Evolutionary conservation across 2,113 vertebrate genomes (phyloP).

Genomic region (Crocuta crocuta): DNA sequence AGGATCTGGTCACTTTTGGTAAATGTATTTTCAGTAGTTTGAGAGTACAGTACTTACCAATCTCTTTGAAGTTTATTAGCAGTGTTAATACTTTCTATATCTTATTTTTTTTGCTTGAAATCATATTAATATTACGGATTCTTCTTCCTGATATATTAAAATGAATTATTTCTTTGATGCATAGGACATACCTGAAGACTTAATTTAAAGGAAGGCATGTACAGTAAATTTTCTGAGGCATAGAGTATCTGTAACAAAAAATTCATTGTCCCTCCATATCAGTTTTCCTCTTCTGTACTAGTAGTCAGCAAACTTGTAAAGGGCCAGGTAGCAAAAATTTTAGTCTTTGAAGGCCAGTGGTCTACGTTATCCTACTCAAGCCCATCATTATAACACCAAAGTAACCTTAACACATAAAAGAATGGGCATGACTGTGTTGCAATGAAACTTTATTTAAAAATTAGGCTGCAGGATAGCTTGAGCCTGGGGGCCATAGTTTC

Average conservation of each 20-base stretch:
- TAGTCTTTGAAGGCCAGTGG: neutral
- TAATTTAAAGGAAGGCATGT: neutral
- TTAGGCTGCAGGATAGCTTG: neutral
- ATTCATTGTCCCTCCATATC: neutral
- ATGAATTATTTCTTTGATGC: neutral
- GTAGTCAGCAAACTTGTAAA: neutral
- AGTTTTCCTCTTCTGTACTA: neutral
- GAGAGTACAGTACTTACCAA: neutral
- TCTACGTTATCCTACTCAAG: neutral
- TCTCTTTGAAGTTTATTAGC: neutral
- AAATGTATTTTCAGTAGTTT: neutral
- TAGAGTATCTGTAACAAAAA: neutral
- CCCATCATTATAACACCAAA: neutral
- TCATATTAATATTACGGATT: neutral
- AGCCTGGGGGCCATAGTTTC: neutral
- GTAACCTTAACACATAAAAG: neutral
- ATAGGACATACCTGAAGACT: neutral
- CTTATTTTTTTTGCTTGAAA: neutral
- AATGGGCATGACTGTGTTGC: neutral
- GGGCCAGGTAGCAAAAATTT: neutral
- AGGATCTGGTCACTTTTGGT: neutral
- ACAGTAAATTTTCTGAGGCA: neutral
- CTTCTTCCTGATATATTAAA: neutral
- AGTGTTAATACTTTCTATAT: neutral
- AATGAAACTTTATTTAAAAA: slow-evolving; percentile 10